These are phyloP conservation scores for Hafferia zeledoni DNA, from an alignment of 2,797 vertebrate genomes.

Conservation along the genomic window DNA sequence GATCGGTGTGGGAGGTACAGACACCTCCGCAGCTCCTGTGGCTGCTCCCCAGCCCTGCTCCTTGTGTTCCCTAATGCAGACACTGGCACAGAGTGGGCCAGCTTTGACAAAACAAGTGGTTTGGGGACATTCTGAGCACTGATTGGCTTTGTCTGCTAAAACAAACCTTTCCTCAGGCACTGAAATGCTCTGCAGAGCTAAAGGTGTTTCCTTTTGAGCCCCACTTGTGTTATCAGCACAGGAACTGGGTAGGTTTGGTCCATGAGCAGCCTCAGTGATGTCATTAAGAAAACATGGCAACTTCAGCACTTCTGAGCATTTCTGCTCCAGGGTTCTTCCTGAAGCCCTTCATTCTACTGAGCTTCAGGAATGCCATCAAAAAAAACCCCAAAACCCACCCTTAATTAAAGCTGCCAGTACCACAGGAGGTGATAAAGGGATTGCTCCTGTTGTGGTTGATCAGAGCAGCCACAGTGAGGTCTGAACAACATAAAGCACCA, in stretches of 20 bases:
- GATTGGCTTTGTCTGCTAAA: background rate
- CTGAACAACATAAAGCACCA: background rate
- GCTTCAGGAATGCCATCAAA: background rate
- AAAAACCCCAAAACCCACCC: rapidly evolving
- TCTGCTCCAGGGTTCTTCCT: background rate
- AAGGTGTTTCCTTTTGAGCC: background rate
- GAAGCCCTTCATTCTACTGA: background rate
- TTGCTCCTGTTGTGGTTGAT: background rate
- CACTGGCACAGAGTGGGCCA: background rate
- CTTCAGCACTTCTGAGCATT: background rate
- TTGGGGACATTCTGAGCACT: background rate
- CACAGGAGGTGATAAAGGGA: background rate
- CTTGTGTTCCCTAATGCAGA: background rate
- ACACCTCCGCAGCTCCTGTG: rapidly evolving
- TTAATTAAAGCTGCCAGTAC: background rate
- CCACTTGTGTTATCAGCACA: background rate
- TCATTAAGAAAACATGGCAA: background rate
- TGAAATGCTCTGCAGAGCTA: background rate
- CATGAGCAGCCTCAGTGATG: background rate
- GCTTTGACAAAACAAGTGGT: background rate
- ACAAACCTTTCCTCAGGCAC: background rate
- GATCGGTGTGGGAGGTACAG: rapidly evolving
- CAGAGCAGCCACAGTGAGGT: background rate
- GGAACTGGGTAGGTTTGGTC: background rate
- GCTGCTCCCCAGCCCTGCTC: background rate